Conservation (phyloP, 2,888 invertebrate species). For the Caradrina kadenii region DNA sequence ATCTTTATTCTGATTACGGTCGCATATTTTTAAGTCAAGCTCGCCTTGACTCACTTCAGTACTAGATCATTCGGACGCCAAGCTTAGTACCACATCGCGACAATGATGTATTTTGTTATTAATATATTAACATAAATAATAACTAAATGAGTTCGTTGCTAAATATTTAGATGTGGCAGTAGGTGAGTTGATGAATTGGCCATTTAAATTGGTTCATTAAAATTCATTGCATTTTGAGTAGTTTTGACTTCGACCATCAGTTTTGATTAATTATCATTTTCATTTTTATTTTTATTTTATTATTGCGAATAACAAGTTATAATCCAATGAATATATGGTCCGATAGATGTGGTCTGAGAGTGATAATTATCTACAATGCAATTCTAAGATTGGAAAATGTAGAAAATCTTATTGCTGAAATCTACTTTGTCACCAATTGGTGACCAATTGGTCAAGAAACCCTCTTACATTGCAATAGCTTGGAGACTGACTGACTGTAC, state of each 20-base stretch:
- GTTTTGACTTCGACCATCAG: background rate
- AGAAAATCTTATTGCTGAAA: no score
- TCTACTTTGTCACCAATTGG: no score
- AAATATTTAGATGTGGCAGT: constrained; percentile 10
- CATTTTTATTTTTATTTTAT: background rate
- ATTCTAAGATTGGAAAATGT: no score
- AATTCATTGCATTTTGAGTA: constrained; percentile 7
- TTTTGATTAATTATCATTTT: constrained; percentile 2
- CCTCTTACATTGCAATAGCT: no score
- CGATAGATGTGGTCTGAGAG: no score
- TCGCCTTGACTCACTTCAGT: constrained; percentile 54
- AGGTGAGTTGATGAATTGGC: constrained; percentile 19
- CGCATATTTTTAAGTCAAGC: constrained; percentile 36
- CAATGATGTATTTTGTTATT: constrained; percentile 24
- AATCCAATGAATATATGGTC: no score
- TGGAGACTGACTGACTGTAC: no score
- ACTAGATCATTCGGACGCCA: constrained; percentile 37
- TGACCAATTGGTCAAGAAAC: no score
- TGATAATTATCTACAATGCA: no score
- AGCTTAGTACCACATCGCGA: constrained; percentile 14
- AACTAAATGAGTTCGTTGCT: constrained; percentile 13
- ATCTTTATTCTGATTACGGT: constrained; percentile 20
- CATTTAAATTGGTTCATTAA: constrained; percentile 21
- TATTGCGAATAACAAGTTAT: no score
- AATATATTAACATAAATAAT: constrained; percentile 49